Base-by-base conservation (phyloP, 1,140 invertebrate genomes). In the Bemisia tabaci region DNA sequence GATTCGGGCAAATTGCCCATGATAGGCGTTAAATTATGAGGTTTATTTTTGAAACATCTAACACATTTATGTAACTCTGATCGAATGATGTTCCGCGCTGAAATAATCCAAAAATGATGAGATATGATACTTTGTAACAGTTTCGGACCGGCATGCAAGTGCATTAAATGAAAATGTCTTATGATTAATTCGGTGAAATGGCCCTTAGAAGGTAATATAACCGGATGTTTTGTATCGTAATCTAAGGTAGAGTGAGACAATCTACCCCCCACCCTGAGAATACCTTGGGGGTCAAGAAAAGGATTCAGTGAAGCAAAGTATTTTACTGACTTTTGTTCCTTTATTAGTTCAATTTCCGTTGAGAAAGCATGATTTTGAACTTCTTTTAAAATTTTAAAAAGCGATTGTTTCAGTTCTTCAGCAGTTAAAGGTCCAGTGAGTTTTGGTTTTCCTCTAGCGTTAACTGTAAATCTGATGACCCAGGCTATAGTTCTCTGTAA, bases 1-100 rank as follows among this genome's bases (percentile, higher is more conserved):
- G 58, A 12, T 9, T 21, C 5, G 21, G 67, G 67, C 22, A 68
- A 61, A 0, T 48, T 22, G 5, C 61, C 66, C 66, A 67, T 67
- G 1, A 60, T 12, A 22, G 61, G 66, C 2, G 21, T n/a, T n/a
- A n/a, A n/a, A n/a, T n/a, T 24, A 2, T n/a, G n/a, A 1, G 66
- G n/a, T n/a, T n/a, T n/a, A 5, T 22, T 22, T 2, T 26, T 21
- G 5, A 64, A 17, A 60, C 62, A 67, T 5, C 11, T 17, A 26
- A 67, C 59, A n/a, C 66, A 67, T 1, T n/a, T 12, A 9, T 2
- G 12, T 11, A 63, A 33, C 2, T 23, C 22, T n/a, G 23, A 22
- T 12, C 27, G 23, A 22, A 63, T 63, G 2, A 59, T 26, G 12
- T 22, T 22, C 1, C 62, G 24, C 1, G 23, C 21, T 17, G 22